phyloP scores from a whole-genome alignment of 2,888 invertebrate genomes.

The Eumerus sabulonum region DNA sequence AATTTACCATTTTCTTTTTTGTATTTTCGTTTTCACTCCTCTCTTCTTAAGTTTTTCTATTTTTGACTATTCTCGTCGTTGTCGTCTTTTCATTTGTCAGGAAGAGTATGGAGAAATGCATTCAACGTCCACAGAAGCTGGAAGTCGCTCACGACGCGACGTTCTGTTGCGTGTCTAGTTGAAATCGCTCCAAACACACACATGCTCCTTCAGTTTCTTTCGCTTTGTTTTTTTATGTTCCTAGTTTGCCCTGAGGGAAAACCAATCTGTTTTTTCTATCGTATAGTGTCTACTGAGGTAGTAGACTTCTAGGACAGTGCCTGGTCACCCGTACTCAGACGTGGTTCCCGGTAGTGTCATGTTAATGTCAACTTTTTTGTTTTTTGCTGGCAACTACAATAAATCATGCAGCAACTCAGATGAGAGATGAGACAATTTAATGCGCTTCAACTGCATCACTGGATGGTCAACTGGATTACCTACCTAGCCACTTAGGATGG shows the following conservation, averaged over 20 bases:
- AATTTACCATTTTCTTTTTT: conserved; percentile 29
- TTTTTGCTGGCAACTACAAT: conserved; percentile 24
- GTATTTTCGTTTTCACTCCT: conserved; percentile 10
- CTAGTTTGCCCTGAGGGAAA: conserved; percentile 36
- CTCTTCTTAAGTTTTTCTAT: conserved; percentile 19
- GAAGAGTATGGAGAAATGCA: conserved; percentile 39
- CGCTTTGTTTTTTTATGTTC: conserved; percentile 22
- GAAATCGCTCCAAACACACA: conserved; percentile 41
- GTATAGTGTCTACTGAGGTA: background rate
- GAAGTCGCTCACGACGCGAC: conserved; percentile 52
- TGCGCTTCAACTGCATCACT: conserved; percentile 28
- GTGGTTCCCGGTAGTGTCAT: conserved; percentile 28
- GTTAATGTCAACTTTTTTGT: conserved; percentile 43
- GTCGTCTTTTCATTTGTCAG: conserved; percentile 50
- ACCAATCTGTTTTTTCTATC: conserved; percentile 37
- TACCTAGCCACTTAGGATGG: no score
- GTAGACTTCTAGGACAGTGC: conserved; percentile 1
- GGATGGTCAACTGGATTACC: no score
- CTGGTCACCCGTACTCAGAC: no score
- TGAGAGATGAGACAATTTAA: conserved; percentile 40
- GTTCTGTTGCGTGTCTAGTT: conserved; percentile 49
- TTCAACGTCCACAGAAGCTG: conserved; percentile 27
- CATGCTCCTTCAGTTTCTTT: no score
- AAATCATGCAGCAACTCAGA: conserved; percentile 42
- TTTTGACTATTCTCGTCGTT: background rate